Base-by-base conservation (phyloP, 2,888 invertebrate genomes). In the Falcaria lacertinaria region DNA sequence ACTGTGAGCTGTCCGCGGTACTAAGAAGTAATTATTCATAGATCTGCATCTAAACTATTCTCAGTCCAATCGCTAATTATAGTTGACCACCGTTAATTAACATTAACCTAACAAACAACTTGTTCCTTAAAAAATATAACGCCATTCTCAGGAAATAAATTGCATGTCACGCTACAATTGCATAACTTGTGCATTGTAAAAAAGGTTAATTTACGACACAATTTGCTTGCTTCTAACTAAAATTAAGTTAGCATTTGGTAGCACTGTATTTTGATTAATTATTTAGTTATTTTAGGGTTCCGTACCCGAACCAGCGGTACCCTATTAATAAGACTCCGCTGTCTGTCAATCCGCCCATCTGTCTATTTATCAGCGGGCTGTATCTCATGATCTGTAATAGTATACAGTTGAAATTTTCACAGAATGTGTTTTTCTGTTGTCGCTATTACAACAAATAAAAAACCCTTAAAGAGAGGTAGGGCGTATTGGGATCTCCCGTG, bases 61-160 rank as follows among this genome's bases (percentile, higher is more conserved):
- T 7, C 7, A 5, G 3, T 22, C 7, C 11, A 28, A 7, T 11
- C 28, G 6, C 2, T 28, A 28, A 28, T 28, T 11, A 28, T 3
- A 28, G 28, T 11, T 11, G 11, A 28, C 3, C 28, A 28, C 28
- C 28, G 28, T 11, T 11, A 28, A 28, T 11, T 7, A 28, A 28
- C 11, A 28, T 3, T 1, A 28, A 3, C 3, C 11, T 28, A 11
- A 19, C 19, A 19, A 19, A 0, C 28, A 28, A 28, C 28, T 28
- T 3, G 28, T 7, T 11, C 28, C 28, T 28, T 28, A 28, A 11
- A 28, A 28, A 28, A 4, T 19, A 19, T 28, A 28, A 28, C n/a
- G 13, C 33, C 39, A 16, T 39, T 16, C 33, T 39, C 33, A 13
- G 39, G 22, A 39, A 16, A 39, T 39, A 39, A 39, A 39, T 39